Conservation (phyloP, 2,888 invertebrate species). For the Stegana nigrithorax region DNA sequence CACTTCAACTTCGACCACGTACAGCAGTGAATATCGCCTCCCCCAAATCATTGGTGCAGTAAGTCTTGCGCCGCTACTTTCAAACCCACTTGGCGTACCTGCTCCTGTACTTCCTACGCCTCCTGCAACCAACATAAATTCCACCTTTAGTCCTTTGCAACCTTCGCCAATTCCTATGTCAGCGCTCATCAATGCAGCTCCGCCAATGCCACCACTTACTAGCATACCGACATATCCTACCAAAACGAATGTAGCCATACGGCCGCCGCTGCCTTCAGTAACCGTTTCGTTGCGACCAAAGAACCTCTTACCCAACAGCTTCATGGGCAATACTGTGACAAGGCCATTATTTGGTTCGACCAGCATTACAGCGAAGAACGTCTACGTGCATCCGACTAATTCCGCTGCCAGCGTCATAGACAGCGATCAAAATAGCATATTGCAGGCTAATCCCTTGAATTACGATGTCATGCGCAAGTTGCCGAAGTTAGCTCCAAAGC, state of each 20-base stretch:
- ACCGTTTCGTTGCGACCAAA: neutral
- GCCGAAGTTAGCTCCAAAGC: no score
- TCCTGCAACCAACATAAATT: neutral
- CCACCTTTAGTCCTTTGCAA: neutral
- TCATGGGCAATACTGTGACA: no score
- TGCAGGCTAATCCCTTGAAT: no score
- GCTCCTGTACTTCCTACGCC: neutral
- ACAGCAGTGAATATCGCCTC: no score
- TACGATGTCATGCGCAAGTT: no score
- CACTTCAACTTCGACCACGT: no score
- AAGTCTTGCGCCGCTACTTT: neutral
- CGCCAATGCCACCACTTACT: neutral
- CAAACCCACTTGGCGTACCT: neutral
- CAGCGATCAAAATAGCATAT: no score
- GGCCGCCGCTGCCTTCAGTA: neutral
- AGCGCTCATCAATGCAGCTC: neutral
- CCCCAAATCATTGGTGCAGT: neutral
- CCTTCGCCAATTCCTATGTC: neutral
- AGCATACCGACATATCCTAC: neutral
- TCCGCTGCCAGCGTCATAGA: no score
- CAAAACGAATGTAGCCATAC: no score
- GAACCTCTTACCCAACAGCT: neutral
- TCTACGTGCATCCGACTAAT: no score
- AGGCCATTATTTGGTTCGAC: no score
- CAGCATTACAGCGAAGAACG: no score